phyloP scores from a whole-genome alignment of 35 echinoderm and acorn worm genomes.

The Apostichopus californicus region DNA sequence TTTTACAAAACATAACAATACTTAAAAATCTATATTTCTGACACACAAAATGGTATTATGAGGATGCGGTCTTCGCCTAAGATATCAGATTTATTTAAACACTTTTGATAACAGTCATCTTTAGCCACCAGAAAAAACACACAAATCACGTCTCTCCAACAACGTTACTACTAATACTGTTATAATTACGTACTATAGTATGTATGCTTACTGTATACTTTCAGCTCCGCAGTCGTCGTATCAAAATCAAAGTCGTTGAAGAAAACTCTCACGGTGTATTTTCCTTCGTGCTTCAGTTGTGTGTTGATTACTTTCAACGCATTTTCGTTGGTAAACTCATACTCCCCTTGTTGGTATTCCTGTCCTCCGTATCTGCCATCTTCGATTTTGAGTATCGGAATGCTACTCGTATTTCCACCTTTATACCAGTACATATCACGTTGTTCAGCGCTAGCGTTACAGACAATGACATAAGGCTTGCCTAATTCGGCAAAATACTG shows the following conservation, averaged over 20 bases:
- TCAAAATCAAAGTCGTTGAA: neutral
- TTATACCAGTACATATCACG: neutral
- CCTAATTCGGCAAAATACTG: neutral
- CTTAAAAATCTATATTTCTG: too few relatives aligned
- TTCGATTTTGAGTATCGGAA: neutral
- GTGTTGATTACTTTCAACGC: neutral
- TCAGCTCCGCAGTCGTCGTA: neutral
- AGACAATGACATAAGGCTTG: neutral
- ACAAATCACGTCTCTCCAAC: too few relatives aligned
- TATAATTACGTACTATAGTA: too few relatives aligned
- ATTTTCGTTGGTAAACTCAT: neutral
- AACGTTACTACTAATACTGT: too few relatives aligned
- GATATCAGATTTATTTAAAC: too few relatives aligned
- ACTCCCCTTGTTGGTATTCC: slow-evolving; percentile 11
- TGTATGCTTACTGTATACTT: neutral
- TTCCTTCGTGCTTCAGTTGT: neutral
- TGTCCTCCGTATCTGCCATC: neutral
- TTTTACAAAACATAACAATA: too few relatives aligned
- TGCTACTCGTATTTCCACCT: neutral
- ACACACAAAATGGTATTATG: too few relatives aligned
- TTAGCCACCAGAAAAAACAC: too few relatives aligned
- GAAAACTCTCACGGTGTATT: neutral
- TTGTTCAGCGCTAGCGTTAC: neutral
- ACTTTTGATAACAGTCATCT: too few relatives aligned
- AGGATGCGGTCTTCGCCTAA: too few relatives aligned